A percentile compares a stretch with the other conserved stretches of the same genome.
phyloP scores from a whole-genome alignment of 2,888 invertebrate species.

The Phortica magna region DNA sequence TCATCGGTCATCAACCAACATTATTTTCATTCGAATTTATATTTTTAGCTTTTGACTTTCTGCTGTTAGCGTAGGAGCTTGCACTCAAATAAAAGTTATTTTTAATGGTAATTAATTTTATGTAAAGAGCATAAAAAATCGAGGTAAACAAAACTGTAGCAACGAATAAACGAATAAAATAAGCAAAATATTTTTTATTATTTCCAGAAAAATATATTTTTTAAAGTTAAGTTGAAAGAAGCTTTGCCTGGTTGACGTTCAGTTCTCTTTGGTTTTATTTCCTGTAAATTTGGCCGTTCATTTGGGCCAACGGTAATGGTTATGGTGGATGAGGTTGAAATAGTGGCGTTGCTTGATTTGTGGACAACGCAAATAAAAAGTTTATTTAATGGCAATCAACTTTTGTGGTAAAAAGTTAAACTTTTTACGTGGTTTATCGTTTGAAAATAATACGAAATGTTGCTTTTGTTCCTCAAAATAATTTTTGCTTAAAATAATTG shows the following conservation, averaged over 20 bases:
- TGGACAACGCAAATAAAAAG: neutral
- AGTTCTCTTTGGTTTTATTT: neutral
- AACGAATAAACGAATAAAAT: neutral
- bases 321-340: too few relatives aligned
- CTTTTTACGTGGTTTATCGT: neutral
- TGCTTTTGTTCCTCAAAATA: too few relatives aligned
- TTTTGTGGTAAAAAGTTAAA: neutral
- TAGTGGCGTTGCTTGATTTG: too few relatives aligned
- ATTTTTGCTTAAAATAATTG: too few relatives aligned
- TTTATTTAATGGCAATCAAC: constrained; percentile 9
- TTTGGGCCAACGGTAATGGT: too few relatives aligned
- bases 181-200: neutral
- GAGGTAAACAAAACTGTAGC: neutral
- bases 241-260: neutral
- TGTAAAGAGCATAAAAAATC: constrained; percentile 18
- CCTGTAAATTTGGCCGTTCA: too few relatives aligned
- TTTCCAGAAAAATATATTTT: neutral
- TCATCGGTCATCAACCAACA: neutral
- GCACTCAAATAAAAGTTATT: constrained; percentile 21
- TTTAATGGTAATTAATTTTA: constrained; percentile 32
- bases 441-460: neutral
- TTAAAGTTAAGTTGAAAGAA: neutral
- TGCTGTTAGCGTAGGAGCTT: neutral
- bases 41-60: neutral
- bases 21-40: neutral